Percentiles rank a stretch among this genome's conserved stretches.
Conservation (phyloP, 1,140 invertebrate species). For the Conus ventricosus region DNA sequence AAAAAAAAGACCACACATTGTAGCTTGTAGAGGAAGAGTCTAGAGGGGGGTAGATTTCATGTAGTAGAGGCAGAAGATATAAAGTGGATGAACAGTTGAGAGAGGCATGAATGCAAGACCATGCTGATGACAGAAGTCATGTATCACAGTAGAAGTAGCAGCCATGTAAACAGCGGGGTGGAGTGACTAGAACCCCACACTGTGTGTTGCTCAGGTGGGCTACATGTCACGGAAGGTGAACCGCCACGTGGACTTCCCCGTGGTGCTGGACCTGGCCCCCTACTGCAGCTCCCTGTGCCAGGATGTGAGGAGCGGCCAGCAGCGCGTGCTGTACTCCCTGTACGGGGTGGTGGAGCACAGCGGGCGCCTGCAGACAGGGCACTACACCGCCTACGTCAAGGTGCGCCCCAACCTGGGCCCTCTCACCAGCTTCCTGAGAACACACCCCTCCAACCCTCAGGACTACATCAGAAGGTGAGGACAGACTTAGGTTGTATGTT, state of each 20-base stretch:
- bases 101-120: no score
- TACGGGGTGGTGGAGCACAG: constrained; percentile 97
- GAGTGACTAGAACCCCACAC: no score
- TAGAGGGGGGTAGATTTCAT: no score
- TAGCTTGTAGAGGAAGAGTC: no score
- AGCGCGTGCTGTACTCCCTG: constrained; percentile 87
- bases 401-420: constrained; percentile 68
- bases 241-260: constrained; percentile 91
- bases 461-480: constrained; percentile 58
- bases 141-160: no score
- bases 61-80: no score
- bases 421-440: constrained; percentile 66
- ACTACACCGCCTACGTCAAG: constrained; percentile 94
- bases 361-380: constrained; percentile 91
- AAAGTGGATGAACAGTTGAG: no score
- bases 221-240: constrained; percentile 85
- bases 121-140: no score
- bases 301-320: constrained; percentile 69
- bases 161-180: no score
- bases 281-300: constrained; percentile 89
- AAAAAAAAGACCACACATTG: no score
- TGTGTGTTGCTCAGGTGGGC: constrained; percentile 74
- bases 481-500: no score
- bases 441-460: constrained; percentile 60
- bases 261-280: constrained; percentile 90